phyloP scores from a whole-genome alignment of 2,113 vertebrate genomes.

The Halcyon malimbica region DNA sequence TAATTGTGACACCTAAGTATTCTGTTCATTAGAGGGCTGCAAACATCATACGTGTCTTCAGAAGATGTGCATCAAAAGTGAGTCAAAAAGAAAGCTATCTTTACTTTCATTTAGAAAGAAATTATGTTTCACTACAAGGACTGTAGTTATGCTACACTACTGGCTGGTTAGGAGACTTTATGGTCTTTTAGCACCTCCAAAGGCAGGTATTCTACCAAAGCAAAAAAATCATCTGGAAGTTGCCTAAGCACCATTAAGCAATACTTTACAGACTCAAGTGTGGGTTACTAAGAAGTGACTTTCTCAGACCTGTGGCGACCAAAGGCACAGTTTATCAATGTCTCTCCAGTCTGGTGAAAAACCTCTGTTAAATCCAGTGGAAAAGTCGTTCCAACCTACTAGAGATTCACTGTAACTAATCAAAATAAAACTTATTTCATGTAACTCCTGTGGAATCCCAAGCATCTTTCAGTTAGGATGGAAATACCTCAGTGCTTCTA shows the following conservation, averaged over 20 bases:
- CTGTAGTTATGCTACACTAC: slow-evolving; percentile 73
- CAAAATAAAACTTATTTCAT: neutral
- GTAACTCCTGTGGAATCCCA: slow-evolving; percentile 15
- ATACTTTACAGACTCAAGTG: slow-evolving; percentile 32
- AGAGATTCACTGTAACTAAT: slow-evolving; percentile 11
- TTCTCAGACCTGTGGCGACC: slow-evolving; percentile 33
- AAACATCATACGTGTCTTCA: neutral
- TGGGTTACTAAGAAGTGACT: slow-evolving; percentile 32
- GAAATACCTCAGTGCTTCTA: slow-evolving; percentile 51
- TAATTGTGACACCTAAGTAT: slow-evolving; percentile 4
- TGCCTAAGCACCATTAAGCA: slow-evolving; percentile 59
- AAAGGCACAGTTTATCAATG: slow-evolving; percentile 54
- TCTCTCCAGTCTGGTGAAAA: slow-evolving; percentile 50
- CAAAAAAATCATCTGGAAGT: slow-evolving; percentile 35
- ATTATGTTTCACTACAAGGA: slow-evolving; percentile 57
- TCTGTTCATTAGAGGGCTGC: neutral
- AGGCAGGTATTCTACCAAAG: slow-evolving; percentile 68
- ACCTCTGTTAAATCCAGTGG: neutral
- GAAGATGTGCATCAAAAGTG: slow-evolving; percentile 53
- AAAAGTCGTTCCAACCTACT: neutral
- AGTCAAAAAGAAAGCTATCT: slow-evolving; percentile 48
- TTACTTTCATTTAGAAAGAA: slow-evolving; percentile 61
- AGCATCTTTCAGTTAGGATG: slow-evolving; percentile 5
- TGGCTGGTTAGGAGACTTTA: slow-evolving; percentile 64
- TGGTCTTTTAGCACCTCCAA: slow-evolving; percentile 77